Base-by-base conservation (phyloP, 1,140 invertebrate genomes). In the Drosophila sproati region DNA sequence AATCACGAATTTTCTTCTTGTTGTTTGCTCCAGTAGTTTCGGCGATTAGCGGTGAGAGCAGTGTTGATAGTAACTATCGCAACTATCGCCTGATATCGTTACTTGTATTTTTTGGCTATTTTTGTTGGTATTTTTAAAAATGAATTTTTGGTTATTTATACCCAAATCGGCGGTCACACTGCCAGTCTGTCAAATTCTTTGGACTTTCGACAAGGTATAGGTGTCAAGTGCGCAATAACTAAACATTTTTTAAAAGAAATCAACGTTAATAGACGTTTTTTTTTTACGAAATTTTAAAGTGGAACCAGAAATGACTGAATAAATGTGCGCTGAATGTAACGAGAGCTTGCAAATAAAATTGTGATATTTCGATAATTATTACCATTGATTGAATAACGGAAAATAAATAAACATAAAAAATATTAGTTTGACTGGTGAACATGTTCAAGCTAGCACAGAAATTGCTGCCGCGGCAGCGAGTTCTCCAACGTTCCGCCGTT, bases 391-490 rank as follows among this genome's bases (percentile, higher is more conserved):
- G 31, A 43, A 66, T n/a, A 43, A 31, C 31, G 29, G 8, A 12
- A n/a, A 52, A 34, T n/a, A 39, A 28, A 28, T 48, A 43, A 67
- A 52, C 5, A 63, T 52, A 43, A 41, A 73, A 50, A 6, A 51
- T 67, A 51, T 20, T 28, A 12, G 32, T 51, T 47, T 61, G 32
- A 47, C 20, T 10, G 20, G 20, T 20, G 37, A 74, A 76, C 4
- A 89, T 89, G 85, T 89, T 85, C 32, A 81, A 85, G 51, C 41
- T 89, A 28, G 78, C 54, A 6, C 80, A 77, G 41, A 57, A 73
- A 39, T 52, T 89, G 5, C 29, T 83, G 51, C 78, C 86, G 20
- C 78, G 73, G 69, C 85, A 85, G 68, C 75, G 72, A 51, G 45
- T 79, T 7, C 31, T 85, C 2, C 43, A 68, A 39, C 57, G 28